Evolutionary conservation across 2,888 invertebrate genomes (phyloP).

Genomic region (Anoplius nigerrimus): DNA sequence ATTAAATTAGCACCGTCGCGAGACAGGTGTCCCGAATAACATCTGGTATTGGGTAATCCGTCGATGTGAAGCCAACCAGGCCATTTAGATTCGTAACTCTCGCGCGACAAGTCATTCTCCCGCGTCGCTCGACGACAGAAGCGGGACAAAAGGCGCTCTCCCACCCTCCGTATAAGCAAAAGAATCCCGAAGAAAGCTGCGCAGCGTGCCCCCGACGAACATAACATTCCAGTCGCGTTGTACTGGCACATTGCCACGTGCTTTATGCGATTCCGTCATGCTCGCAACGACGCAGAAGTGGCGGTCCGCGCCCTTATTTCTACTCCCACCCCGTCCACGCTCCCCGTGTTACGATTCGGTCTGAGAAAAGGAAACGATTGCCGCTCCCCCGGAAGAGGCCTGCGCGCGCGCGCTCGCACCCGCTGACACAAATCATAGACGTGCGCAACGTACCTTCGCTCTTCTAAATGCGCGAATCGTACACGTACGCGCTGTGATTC

Average conservation of each 20-base stretch:
- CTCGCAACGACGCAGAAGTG: slow-evolving; percentile 24
- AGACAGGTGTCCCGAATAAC: no score
- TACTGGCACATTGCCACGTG: slow-evolving; percentile 52
- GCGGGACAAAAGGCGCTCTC: slow-evolving; percentile 27
- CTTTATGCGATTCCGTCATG: slow-evolving; percentile 42
- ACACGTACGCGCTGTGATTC: no score
- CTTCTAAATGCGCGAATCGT: no score
- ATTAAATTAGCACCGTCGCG: no score
- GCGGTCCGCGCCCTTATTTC: slow-evolving; percentile 29
- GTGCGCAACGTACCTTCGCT: no score
- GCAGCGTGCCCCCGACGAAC: slow-evolving; percentile 26
- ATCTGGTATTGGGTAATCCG: no score
- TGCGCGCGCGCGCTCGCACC: neutral
- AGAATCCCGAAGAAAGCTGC: slow-evolving; percentile 36
- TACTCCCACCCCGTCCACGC: neutral
- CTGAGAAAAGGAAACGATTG: slow-evolving; percentile 1
- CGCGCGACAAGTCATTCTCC: slow-evolving; percentile 14
- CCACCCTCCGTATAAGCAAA: slow-evolving; percentile 21
- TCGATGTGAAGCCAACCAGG: neutral
- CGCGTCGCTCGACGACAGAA: neutral
- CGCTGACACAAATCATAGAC: no score
- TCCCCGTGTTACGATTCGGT: neutral
- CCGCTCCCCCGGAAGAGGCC: neutral
- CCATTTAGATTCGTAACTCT: slow-evolving; percentile 29
- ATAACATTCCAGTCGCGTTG: slow-evolving; percentile 44